Conservation (phyloP, 2,888 invertebrate species). For the Zygaena filipendulae region DNA sequence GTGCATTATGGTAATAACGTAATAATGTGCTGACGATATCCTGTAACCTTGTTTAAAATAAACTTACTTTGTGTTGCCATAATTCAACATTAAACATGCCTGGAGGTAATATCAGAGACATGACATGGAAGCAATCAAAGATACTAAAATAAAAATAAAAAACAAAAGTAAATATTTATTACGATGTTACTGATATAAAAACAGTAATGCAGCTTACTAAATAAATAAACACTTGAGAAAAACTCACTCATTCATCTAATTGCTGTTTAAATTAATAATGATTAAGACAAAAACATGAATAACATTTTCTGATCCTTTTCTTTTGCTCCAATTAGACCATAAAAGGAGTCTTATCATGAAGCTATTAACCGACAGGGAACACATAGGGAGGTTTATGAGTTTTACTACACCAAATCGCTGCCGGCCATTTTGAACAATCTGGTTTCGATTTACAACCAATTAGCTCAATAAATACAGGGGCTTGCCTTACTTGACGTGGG, state of each 20-base stretch:
- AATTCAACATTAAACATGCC: too few relatives aligned
- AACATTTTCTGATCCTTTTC: constrained; percentile 35
- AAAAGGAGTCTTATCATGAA: constrained; percentile 53
- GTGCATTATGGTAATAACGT: constrained; percentile 59
- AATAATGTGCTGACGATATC: constrained; percentile 44
- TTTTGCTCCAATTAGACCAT: constrained; percentile 61
- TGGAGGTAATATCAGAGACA: too few relatives aligned
- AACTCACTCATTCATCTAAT: too few relatives aligned
- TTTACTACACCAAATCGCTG: constrained; percentile 61
- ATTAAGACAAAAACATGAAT: constrained; percentile 41
- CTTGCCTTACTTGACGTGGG: constrained; percentile 21
- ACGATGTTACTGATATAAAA: too few relatives aligned
- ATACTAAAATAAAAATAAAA: too few relatives aligned
- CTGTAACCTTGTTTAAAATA: constrained; percentile 25
- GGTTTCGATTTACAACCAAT: constrained; percentile 59
- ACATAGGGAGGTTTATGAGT: constrained; percentile 62
- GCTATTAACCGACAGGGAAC: constrained; percentile 52
- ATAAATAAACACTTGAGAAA: too few relatives aligned
- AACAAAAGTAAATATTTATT: too few relatives aligned
- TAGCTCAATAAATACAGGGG: constrained; percentile 55
- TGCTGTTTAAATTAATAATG: constrained; percentile 57
- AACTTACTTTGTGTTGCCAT: constrained; percentile 21
- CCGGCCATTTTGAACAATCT: constrained; percentile 54
- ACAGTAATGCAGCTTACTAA: too few relatives aligned
- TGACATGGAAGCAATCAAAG: too few relatives aligned